Percentiles rank a stretch among this genome's conserved stretches.
phyloP scores from a whole-genome alignment of 2,113 vertebrate genomes.

The Nycticebus coucang region DNA sequence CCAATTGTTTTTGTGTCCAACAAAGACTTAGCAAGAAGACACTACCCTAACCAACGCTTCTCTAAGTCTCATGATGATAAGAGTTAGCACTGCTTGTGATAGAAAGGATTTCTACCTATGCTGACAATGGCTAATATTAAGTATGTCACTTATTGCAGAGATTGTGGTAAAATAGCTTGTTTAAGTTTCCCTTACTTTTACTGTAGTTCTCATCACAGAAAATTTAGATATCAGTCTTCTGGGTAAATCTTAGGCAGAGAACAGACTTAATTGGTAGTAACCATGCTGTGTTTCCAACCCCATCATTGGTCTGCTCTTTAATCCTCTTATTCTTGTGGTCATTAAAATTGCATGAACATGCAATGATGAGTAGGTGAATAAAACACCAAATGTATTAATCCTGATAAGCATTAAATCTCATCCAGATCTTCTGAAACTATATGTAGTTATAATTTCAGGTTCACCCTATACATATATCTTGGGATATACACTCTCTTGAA shows the following conservation, averaged over 20 bases:
- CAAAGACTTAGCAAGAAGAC: not conserved
- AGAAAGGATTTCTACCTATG: not conserved
- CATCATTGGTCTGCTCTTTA: not conserved
- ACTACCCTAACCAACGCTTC: not conserved
- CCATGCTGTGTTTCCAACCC: not conserved
- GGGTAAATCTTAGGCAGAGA: not conserved
- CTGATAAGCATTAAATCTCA: not conserved
- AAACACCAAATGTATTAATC: not conserved
- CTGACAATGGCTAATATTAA: not conserved
- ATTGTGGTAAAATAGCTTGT: not conserved
- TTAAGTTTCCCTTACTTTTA: not conserved
- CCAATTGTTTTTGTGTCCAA: not conserved
- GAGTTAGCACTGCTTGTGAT: not conserved
- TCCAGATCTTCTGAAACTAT: not conserved
- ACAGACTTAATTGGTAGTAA: not conserved
- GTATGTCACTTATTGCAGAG: not conserved
- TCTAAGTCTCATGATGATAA: not conserved
- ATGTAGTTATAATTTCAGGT: not conserved
- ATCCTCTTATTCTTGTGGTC: not conserved
- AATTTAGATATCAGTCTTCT: not conserved
- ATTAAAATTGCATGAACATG: not conserved
- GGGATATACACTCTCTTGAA: not conserved
- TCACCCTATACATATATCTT: not conserved
- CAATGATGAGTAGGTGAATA: not conserved
- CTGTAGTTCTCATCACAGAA: not conserved